These are phyloP conservation scores for Henricia sp. DNA, from an alignment of 53 echinoderm and acorn worm species.

Conservation along the genomic window DNA sequence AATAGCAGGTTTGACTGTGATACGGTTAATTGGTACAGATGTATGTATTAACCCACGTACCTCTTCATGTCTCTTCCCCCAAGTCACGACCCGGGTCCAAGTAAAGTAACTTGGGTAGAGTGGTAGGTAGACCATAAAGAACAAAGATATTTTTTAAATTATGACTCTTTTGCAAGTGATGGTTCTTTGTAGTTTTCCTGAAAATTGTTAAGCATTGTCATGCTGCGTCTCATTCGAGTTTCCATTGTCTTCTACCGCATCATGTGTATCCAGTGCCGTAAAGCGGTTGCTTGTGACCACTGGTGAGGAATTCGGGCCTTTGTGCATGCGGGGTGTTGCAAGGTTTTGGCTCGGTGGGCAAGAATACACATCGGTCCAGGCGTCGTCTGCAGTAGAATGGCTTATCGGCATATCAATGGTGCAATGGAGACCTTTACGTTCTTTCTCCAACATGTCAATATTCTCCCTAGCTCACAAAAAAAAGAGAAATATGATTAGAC, in stretches of 20 bases:
- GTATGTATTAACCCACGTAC: too few relatives aligned
- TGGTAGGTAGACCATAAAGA: too few relatives aligned
- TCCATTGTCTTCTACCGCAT: background rate
- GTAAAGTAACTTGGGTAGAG: too few relatives aligned
- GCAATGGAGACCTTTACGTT: slow-evolving; percentile 13
- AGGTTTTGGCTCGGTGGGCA: background rate
- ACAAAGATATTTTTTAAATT: too few relatives aligned
- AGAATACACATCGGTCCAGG: background rate
- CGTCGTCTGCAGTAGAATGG: background rate
- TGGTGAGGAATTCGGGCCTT: background rate
- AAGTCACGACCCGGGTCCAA: too few relatives aligned
- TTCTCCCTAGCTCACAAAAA: slow-evolving; percentile 10
- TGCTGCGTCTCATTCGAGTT: background rate
- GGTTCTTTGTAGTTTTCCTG: too few relatives aligned
- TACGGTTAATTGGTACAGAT: too few relatives aligned
- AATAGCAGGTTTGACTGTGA: too few relatives aligned
- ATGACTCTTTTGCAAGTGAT: too few relatives aligned
- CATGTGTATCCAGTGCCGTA: slow-evolving; percentile 4
- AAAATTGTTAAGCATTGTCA: too few relatives aligned
- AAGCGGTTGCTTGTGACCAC: slow-evolving; percentile 6
- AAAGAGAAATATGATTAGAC: slow-evolving; percentile 6
- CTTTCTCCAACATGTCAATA: slow-evolving; percentile 13
- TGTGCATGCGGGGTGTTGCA: background rate
- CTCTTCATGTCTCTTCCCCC: too few relatives aligned
- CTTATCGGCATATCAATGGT: slow-evolving; percentile 42